Evolutionary conservation across 2,888 invertebrate species (phyloP), one percentile per base, ranked within the genome.

Genomic region (Drosophila antonietae): DNA sequence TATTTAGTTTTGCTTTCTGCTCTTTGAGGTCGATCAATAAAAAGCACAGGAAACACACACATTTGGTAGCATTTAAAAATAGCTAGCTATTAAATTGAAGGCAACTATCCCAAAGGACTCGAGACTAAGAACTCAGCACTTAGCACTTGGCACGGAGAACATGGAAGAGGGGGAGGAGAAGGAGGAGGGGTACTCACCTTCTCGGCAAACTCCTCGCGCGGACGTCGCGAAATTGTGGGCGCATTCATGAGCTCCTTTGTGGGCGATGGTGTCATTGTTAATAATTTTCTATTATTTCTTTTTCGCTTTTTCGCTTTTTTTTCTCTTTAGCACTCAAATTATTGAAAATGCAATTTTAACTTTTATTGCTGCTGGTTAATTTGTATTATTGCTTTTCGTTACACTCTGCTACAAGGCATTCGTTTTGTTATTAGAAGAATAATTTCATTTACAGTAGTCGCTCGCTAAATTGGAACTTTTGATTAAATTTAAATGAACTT

Each of bases 141-240:
- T 51, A 33, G 49, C 31, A 33, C 31, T 51, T 51, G 49, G 5
- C 49, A 6, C n/a, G 12, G n/a, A 5, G n/a, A 49, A n/a, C 31
- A 2, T 2, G 1, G 18, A 6, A 12, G 20, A 20, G 20, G 20
- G 20, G 20, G 20, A 2, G 20, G 1, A 20, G 20, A 20, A 2
- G 20, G 20, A 20, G 23, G 23, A 4, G 18, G 14, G 5, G 90
- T 33, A 82, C 91, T 90, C 79, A 92, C 91, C 90, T 91, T 91
- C 68, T 92, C 91, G n/a, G 92, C 89, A 63, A 92, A 92, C 64
- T 92, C 91, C 73, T 92, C 91, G 33, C 91, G 92, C 41, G 92
- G 88, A n/a, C 91, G 91, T 44, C 91, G 89, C 31, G 91, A 91
- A 71, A 90, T 78, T 39, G 92, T 89, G 77, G 77, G 89, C 63